Base-by-base conservation (phyloP, 2,888 invertebrate genomes). In the Acleris literana region DNA sequence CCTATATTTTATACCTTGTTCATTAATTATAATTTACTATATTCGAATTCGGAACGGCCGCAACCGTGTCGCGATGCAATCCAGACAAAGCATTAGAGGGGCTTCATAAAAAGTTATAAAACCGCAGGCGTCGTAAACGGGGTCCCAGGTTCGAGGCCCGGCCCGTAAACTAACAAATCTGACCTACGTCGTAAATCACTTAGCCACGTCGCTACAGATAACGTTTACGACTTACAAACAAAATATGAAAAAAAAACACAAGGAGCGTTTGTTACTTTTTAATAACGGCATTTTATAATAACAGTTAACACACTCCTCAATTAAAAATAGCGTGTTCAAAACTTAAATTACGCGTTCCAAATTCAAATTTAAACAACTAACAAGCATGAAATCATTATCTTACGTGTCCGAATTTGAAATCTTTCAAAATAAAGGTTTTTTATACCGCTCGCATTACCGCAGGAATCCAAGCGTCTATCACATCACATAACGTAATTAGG, bases 181-280 rank as follows among this genome's bases (percentile, higher is more conserved):
- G 90, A 91, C 90, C 89, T 81, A 82, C 79, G 78, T 90, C 90
- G 86, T 92, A 92, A 92, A 92, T 92, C 91, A 91, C 88, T 91
- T 92, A 90, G 87, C 83, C 91, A 86, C 90, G 87, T 83, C 85
- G 85, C 85, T 85, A 85, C 85, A 89, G 90, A 91, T 91, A 92
- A 90, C 84, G 77, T 85, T 89, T 88, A 89, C 82, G 83, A 82
- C 81, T 82, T 80, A 80, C 78, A 77, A 84, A 84, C 84, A 79
- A 84, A 87, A 86, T 87, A 83, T 87, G 74, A 79, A 79, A 66
- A 66, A 66, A 62, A 79, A 66, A 66, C 57, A 69, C 65, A 66
- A 61, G 54, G 63, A 68, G 66, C 69, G 69, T 74, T 75, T 73
- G 71, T 74, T 73, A 70, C 71, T 74, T 76, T 75, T 74, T 76